Evolutionary conservation across 1,140 invertebrate species (phyloP).

Genomic region (Heliconius himera): DNA sequence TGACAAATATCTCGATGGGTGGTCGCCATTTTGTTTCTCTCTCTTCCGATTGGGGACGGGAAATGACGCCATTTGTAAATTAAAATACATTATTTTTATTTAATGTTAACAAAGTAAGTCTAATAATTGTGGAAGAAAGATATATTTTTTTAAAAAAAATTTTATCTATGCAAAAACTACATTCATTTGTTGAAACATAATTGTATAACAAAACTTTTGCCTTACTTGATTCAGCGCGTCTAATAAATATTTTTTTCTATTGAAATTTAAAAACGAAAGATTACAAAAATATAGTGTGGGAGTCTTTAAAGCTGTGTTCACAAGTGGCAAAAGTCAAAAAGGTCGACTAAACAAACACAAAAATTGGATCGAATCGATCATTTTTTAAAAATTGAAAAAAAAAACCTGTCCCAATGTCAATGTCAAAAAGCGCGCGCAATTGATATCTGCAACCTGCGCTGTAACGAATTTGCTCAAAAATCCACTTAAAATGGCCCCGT

Average conservation of each 20-base stretch:
- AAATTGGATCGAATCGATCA: constrained; percentile 74
- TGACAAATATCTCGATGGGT: constrained; percentile 59
- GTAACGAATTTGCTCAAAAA: constrained; percentile 58
- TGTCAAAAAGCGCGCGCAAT: constrained; percentile 50
- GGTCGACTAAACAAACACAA: constrained; percentile 69
- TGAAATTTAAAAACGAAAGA: neutral
- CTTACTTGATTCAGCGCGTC: no score
- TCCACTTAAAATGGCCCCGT: constrained; percentile 47
- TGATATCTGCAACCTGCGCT: constrained; percentile 51
- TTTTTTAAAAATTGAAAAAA: constrained; percentile 58
- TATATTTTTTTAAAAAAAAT: no score
- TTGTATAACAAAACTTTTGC: no score
- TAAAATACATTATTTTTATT: constrained; percentile 3
- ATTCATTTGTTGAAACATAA: no score
- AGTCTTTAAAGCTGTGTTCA: constrained; percentile 45
- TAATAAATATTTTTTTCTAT: neutral
- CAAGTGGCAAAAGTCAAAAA: constrained; percentile 48
- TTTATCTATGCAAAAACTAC: no score
- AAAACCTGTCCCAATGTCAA: constrained; percentile 55
- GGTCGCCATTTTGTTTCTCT: constrained; percentile 56
- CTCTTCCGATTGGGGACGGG: constrained; percentile 37
- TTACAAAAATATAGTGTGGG: constrained; percentile 50
- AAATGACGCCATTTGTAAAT: constrained; percentile 13
- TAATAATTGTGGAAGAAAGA: no score
- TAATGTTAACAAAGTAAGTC: neutral